Evolutionary conservation across 2,888 invertebrate genomes (phyloP), one percentile per base, ranked within the genome.

Genomic region (Troides helena): DNA sequence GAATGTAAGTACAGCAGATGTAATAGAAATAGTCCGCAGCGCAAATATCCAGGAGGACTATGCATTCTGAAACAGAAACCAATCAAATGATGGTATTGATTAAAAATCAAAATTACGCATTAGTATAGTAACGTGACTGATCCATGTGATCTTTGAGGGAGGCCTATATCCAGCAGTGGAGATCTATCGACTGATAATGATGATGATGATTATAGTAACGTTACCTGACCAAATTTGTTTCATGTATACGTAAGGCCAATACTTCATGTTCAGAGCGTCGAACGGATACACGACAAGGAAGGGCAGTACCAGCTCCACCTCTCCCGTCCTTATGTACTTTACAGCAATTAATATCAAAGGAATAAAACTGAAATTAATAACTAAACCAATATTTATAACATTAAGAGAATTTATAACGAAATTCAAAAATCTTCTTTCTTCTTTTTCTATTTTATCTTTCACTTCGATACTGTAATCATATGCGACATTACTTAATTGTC

Each of bases 141-240:
- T 21, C 21, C 1, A 21, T 21, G 21, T 21, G 21, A 21, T 21
- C 21, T 21, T 21, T 21, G 21, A 21, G 1, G 21, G 21, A 21
- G 21, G 1, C 1, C 21, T 21, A 21, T 21, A 21, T 21, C 21
- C 21, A 21, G 21, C 21, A 21, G 21, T 21, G 21, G 21, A 21
- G 1, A 1, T 21, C 21, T 21, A 21, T 21, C 21, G 0, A 21
- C 21, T 21, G 21, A 21, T 21, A 21, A 21, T 21, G 21, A 21
- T 21, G 21, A 21, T 21, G 21, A 21, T 21, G 21, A 21, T 21
- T 39, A 39, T 7, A 39, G 10, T 7, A 39, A 39, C 10, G 73
- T 72, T 72, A 85, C 85, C 81, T 72, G 82, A 76, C 83, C 83
- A 83, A 72, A 82, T 74, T 65, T 85, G 83, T 72, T 83, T 80